phyloP scores from a whole-genome alignment of 2,797 vertebrate species.

The Propithecus deckenii region DNA sequence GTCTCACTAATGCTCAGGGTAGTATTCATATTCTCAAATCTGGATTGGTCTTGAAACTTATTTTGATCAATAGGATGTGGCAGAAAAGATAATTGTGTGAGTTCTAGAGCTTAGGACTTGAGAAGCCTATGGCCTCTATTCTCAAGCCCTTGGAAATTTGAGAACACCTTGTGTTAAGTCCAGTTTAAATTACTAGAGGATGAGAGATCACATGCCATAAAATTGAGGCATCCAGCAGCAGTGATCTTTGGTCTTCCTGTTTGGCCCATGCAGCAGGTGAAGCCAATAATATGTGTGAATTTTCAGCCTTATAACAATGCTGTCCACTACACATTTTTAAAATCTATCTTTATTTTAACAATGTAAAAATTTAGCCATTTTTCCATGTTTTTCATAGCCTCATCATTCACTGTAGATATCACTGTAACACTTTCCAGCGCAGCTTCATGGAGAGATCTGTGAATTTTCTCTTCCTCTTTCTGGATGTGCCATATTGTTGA shows the following conservation, averaged over 20 bases:
- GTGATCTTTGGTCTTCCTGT: background rate
- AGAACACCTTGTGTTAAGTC: background rate
- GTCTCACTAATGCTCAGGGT: too few relatives aligned
- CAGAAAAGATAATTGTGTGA: background rate
- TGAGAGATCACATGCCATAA: background rate
- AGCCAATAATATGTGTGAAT: background rate
- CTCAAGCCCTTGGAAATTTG: background rate
- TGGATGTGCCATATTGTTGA: background rate
- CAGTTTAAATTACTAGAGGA: background rate
- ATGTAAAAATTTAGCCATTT: background rate
- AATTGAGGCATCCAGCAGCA: background rate
- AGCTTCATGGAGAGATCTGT: background rate
- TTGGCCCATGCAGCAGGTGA: background rate
- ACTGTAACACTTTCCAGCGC: background rate
- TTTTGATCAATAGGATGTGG: background rate
- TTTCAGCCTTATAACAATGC: background rate
- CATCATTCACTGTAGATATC: background rate
- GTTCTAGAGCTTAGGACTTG: background rate
- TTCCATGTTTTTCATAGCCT: background rate
- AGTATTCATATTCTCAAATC: background rate
- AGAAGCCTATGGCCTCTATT: background rate
- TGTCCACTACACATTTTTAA: background rate
- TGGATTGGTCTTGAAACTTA: background rate
- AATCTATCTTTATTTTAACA: background rate
- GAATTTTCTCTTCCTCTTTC: background rate